phyloP scores from a whole-genome alignment of 2,797 vertebrate genomes.

The Mormyrus hasselquistii region DNA sequence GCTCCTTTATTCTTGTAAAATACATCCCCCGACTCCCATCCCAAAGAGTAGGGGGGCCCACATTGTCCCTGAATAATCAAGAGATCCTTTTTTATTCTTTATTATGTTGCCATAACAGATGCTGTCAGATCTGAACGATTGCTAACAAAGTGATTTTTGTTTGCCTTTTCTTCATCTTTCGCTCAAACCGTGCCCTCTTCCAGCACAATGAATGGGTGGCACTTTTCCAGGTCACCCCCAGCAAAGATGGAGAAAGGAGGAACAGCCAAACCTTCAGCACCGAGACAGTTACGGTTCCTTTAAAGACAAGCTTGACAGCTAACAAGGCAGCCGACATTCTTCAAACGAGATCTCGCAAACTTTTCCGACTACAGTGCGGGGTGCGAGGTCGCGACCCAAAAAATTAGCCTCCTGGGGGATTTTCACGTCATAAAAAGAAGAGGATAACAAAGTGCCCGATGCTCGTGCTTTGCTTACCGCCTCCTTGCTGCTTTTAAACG shows the following conservation, averaged over 20 bases:
- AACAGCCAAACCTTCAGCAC: conserved; percentile 21
- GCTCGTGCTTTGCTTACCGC: conserved; percentile 20
- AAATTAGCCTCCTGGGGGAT: conserved; percentile 45
- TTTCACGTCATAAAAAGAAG: conserved; percentile 46
- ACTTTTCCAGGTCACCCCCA: background rate
- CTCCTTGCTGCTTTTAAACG: background rate
- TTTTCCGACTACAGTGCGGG: background rate
- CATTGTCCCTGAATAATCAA: conserved; percentile 32
- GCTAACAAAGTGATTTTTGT: conserved; percentile 39
- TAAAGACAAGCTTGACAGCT: conserved; percentile 33
- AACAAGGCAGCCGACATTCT: conserved; percentile 34
- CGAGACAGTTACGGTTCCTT: conserved; percentile 37
- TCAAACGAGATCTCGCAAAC: conserved; percentile 32
- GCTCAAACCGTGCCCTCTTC: conserved; percentile 36
- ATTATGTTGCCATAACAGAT: conserved; percentile 39
- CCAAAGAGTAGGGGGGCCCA: conserved; percentile 14
- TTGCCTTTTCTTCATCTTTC: conserved; percentile 37
- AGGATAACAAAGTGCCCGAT: conserved; percentile 50
- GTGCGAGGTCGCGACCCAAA: conserved; percentile 43
- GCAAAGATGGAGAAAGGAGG: conserved; percentile 26
- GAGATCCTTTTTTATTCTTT: conserved; percentile 26
- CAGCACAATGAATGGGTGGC: conserved; percentile 7
- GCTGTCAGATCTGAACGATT: conserved; percentile 31
- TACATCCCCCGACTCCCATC: conserved; percentile 23
- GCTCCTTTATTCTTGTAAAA: conserved; percentile 8